Base-by-base conservation (phyloP, 2,113 vertebrate genomes). In the Phoxinus phoxinus region DNA sequence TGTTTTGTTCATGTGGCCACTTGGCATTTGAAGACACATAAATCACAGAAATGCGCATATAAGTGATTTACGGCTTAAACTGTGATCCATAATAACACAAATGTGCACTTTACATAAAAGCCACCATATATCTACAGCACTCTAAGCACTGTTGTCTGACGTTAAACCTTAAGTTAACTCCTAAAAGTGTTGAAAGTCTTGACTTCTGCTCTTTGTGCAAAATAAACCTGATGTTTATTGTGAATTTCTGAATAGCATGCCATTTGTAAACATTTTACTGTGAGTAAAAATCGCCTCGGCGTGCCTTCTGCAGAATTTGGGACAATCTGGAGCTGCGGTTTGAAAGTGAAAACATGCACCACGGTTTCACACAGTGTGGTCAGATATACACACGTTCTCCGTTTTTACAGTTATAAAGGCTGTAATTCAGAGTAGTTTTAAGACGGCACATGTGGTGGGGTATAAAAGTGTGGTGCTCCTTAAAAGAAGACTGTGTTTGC, bases 401-500 rank as follows among this genome's bases (percentile, higher is more conserved):
- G n/a, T 25, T 73, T 73, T 73, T 25, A 74, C 41, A 46, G 37
- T 74, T 74, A 2, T 48, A 17, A 74, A 74, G 41, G 71, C 41
- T 27, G 41, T 48, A 74, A 74, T 74, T 74, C n/a, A 0, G 46
- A n/a, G 37, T 25, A 73, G 71, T 74, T 74, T 74, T 46, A 74
- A 46, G 12, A 46, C 12, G 15, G 71, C 71, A 46, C 41, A 74
- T 74, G 37, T 48, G n/a, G 71, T 25, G 4, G 23, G 37, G 12
- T 74, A n/a, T 13, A 73, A 73, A 73, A 73, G n/a, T 74, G 41
- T 74, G 41, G 41, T 72, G 21, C 69, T 44, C 69, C 23, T 72
- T n/a, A 74, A 74, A 46, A 73, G 41, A 74, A 74, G 2, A 46
- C 25, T 41, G 9, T 71, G n/a, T 72, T 41, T 37, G 37, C 71